Percentiles rank a stretch among this genome's conserved stretches.
phyloP scores from a whole-genome alignment of 2,797 vertebrate species.

The Remorina albescens region DNA sequence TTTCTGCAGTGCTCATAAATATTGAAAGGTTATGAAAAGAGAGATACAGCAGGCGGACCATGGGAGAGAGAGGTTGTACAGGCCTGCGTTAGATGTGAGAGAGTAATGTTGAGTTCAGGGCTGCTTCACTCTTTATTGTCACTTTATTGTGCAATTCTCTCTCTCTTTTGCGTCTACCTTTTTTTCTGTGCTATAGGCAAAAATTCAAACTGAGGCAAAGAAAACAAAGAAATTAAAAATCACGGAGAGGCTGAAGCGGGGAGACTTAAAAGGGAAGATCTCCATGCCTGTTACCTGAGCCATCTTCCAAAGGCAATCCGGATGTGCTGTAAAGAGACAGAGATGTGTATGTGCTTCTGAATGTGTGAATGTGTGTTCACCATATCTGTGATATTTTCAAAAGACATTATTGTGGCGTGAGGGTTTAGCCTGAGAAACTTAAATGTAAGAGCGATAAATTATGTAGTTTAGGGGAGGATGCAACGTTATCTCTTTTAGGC shows the following conservation, averaged over 20 bases:
- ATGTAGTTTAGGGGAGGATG: conserved; percentile 33
- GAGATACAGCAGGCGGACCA: conserved; percentile 42
- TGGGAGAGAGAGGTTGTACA: conserved; percentile 13
- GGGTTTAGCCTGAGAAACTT: conserved; percentile 18
- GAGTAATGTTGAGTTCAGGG: conserved; percentile 31
- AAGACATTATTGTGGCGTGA: conserved; percentile 5
- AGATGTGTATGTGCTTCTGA: background rate
- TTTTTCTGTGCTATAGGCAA: conserved; percentile 12
- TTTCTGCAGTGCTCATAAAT: conserved; percentile 85
- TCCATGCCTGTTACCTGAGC: conserved; percentile 1
- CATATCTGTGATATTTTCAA: background rate
- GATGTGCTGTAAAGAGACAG: conserved; percentile 10
- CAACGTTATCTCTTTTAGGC: conserved; percentile 8
- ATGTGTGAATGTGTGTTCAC: background rate
- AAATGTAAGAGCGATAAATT: conserved; percentile 46
- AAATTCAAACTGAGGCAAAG: conserved; percentile 7
- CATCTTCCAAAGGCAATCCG: background rate
- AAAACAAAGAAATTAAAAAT: conserved; percentile 1
- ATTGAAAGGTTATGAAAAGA: conserved; percentile 75
- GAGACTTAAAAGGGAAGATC: background rate
- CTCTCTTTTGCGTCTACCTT: background rate
- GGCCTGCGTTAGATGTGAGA: conserved; percentile 27
- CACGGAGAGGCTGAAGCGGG: background rate
- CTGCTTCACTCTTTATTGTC: conserved; percentile 10
- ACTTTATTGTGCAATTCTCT: conserved; percentile 21